Percentiles rank a stretch among this genome's conserved stretches.
phyloP scores from a whole-genome alignment of 1,140 invertebrate species.

The Lordiphosa stackelbergi region DNA sequence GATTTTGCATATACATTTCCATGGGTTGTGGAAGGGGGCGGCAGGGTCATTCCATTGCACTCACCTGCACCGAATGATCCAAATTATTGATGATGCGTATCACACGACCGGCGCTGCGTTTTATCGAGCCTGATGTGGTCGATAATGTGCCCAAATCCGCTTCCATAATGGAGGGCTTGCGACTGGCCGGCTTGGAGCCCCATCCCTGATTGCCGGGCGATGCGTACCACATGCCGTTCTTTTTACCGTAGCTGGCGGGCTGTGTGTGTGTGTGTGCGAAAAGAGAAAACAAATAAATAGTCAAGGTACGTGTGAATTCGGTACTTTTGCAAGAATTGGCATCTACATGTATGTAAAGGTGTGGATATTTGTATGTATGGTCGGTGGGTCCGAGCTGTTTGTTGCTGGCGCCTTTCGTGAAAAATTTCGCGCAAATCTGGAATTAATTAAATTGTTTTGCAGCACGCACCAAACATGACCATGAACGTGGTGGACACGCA shows the following conservation, averaged over 20 bases:
- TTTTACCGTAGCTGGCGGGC: conserved; percentile 92
- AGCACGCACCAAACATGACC: conserved; percentile 49
- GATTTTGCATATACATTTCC: conserved; percentile 1
- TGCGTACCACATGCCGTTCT: conserved; percentile 91
- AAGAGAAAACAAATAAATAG: conserved; percentile 57
- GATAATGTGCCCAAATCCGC: conserved; percentile 83
- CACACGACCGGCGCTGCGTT: conserved; percentile 88
- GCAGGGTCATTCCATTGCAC: conserved; percentile 7
- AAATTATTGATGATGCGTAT: conserved; percentile 94
- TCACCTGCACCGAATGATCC: conserved; percentile 92
- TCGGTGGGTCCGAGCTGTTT: conserved; percentile 27
- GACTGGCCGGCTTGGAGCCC: conserved; percentile 79
- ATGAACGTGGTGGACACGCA: conserved; percentile 34
- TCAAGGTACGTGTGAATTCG: conserved; percentile 51
- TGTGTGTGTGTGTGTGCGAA: conserved; percentile 52
- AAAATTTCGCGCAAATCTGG: conserved; percentile 69
- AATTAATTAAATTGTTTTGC: conserved; percentile 75
- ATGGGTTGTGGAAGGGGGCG: background rate
- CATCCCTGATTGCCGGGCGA: conserved; percentile 81
- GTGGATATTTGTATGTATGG: conserved; percentile 19
- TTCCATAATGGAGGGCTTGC: conserved; percentile 87
- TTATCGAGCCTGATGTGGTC: conserved; percentile 81
- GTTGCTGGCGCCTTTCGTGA: conserved; percentile 41
- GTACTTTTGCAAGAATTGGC: conserved; percentile 36
- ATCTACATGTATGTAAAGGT: conserved; percentile 6